Percentiles rank a stretch among this genome's conserved stretches.
Conservation (phyloP, 1,140 invertebrate genomes). For the Papilio xuthus region DNA sequence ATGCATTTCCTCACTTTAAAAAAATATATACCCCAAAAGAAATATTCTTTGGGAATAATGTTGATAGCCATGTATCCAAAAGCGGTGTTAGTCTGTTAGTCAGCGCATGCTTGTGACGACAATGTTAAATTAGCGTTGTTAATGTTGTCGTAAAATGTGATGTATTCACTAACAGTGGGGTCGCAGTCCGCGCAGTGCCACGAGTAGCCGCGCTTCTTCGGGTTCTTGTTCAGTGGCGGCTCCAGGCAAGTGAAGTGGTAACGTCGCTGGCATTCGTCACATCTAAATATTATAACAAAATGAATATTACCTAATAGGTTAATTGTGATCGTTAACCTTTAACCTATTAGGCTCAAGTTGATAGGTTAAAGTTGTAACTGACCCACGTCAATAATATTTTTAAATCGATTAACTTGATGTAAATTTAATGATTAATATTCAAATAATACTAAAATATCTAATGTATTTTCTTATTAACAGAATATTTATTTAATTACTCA, state of each 20-base stretch:
- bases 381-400: not conserved
- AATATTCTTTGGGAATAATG: no score
- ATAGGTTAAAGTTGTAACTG: not conserved
- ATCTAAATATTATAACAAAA: slow-evolving; percentile 81
- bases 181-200: slow-evolving; percentile 98
- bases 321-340: not conserved
- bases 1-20: no score
- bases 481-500: not conserved
- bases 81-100: not conserved
- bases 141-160: slow-evolving; percentile 21
- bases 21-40: no score
- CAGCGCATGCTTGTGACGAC: slow-evolving; percentile 3
- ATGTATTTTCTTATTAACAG: not conserved
- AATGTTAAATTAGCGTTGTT: not conserved
- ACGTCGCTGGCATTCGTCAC: slow-evolving; percentile 94
- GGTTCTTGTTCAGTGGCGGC: slow-evolving; percentile 96
- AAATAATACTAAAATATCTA: not conserved
- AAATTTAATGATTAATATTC: not conserved
- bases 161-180: slow-evolving; percentile 87
- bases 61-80: slow-evolving; percentile 4
- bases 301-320: not conserved
- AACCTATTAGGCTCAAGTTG: not conserved
- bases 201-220: slow-evolving; percentile 95
- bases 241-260: slow-evolving; percentile 96
- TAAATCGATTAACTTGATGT: not conserved